A percentile compares a stretch with the other conserved stretches of the same genome.
Conservation (phyloP, 1,140 invertebrate genomes). For the Melanaphis sacchari region DNA sequence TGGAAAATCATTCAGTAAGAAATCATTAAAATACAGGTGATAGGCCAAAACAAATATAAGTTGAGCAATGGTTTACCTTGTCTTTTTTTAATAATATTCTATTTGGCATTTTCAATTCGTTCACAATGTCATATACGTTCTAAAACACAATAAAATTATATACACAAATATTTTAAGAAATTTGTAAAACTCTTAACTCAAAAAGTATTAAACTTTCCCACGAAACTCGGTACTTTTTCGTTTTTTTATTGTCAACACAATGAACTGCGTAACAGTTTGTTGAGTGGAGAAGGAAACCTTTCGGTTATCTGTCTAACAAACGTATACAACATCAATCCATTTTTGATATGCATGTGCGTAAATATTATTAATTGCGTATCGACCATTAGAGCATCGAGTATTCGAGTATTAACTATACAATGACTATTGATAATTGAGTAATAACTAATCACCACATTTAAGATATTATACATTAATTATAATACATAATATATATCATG, state of each 20-base stretch:
- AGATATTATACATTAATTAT: too few relatives aligned
- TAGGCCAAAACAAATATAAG: constrained; percentile 25
- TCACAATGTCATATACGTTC: neutral
- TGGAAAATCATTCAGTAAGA: neutral
- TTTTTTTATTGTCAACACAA: constrained; percentile 55
- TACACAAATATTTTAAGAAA: neutral
- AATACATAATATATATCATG: neutral
- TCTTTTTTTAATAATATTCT: constrained; percentile 53
- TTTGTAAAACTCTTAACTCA: neutral
- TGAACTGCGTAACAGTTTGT: constrained; percentile 37
- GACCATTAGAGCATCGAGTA: too few relatives aligned
- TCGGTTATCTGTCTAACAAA: neutral
- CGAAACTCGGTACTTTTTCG: constrained; percentile 46
- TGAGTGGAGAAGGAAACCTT: constrained; percentile 36
- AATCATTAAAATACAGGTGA: neutral
- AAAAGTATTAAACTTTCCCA: constrained; percentile 36
- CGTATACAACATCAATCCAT: constrained; percentile 21
- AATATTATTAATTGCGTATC: too few relatives aligned
- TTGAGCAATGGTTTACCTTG: constrained; percentile 50
- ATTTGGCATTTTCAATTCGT: constrained; percentile 44
- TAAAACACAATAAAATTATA: constrained; percentile 23
- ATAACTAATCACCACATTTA: too few relatives aligned
- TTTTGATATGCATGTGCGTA: neutral
- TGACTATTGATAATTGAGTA: too few relatives aligned
- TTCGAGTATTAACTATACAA: too few relatives aligned